Percentiles rank a stretch among this genome's conserved stretches.
Evolutionary conservation across 2,113 vertebrate genomes (phyloP).

Genomic region (Daboia siamensis): DNA sequence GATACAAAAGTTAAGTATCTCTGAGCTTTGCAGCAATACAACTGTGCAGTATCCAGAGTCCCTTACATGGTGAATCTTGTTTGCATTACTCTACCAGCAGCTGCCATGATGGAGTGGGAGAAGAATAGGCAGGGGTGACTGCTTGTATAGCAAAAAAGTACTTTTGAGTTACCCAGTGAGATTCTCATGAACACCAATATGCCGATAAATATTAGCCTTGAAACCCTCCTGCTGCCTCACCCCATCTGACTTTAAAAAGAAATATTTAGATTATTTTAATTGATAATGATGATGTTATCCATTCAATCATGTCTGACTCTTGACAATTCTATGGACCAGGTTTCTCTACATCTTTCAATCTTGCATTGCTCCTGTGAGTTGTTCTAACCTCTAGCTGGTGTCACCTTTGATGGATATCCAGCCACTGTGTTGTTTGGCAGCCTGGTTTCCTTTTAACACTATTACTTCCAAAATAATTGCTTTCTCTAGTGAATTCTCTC

Average conservation of each 20-base stretch:
- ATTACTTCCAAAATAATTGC: too few relatives aligned
- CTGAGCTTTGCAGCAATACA: neutral
- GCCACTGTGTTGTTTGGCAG: too few relatives aligned
- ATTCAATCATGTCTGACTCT: too few relatives aligned
- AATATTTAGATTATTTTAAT: neutral
- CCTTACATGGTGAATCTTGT: neutral
- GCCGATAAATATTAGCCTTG: neutral
- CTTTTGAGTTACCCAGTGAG: neutral
- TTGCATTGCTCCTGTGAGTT: too few relatives aligned
- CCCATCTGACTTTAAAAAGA: neutral
- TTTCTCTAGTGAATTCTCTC: too few relatives aligned
- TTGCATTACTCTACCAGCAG: neutral
- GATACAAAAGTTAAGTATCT: neutral
- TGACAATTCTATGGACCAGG: too few relatives aligned
- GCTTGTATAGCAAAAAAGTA: neutral
- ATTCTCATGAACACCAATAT: neutral
- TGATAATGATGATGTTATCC: neutral
- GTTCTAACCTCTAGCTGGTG: too few relatives aligned
- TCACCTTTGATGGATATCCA: too few relatives aligned
- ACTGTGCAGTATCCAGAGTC: neutral
- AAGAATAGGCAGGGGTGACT: neutral
- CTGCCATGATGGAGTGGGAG: neutral
- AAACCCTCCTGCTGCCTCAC: neutral
- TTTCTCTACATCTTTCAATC: too few relatives aligned
- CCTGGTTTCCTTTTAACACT: too few relatives aligned